Evolutionary conservation across 2,113 vertebrate species (phyloP).

Genomic region (human (Homo sapiens)): GRCh38 chr3:83223001-83223500

Average conservation of each 20-base stretch:
- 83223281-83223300: background rate
- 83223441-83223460: background rate
- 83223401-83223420: background rate
- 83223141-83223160: background rate
- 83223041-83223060: slow-evolving; percentile 60
- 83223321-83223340: background rate
- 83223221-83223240: background rate
- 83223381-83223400: background rate
- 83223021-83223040: slow-evolving; percentile 6
- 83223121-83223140: slow-evolving; percentile 48
- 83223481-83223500: slow-evolving; percentile 3
- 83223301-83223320: background rate
- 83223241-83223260: background rate
- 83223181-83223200: slow-evolving; percentile 10
- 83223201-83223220: slow-evolving; percentile 30
- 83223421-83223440: background rate
- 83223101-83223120: slow-evolving; percentile 46
- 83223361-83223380: background rate
- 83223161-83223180: slow-evolving; percentile 51
- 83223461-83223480: background rate
- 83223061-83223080: slow-evolving; percentile 36
- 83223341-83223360: background rate
- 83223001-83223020: slow-evolving; percentile 33
- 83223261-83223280: background rate
- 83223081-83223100: slow-evolving; percentile 5